Percentiles rank a stretch among this genome's conserved stretches.
These are phyloP conservation scores for Pollenia griseotomentosa DNA, from an alignment of 2,888 invertebrate genomes.

Conservation along the genomic window DNA sequence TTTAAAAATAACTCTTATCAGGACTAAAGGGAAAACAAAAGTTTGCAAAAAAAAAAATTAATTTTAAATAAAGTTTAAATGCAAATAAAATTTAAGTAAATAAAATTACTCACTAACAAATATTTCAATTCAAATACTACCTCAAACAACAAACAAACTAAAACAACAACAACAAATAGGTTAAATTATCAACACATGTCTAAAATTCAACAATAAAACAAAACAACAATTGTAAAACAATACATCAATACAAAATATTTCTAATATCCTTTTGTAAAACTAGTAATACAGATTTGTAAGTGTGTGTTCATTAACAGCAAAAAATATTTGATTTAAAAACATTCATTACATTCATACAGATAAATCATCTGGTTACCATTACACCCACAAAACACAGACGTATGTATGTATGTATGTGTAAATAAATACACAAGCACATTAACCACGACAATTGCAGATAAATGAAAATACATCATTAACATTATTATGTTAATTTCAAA, in stretches of 20 bases:
- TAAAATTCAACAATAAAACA: slow-evolving; percentile 9
- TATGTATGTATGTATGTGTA: not conserved
- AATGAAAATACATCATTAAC: slow-evolving; percentile 50
- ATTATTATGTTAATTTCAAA: slow-evolving; percentile 64
- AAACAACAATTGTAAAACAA: slow-evolving; percentile 3
- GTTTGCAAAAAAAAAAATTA: not conserved
- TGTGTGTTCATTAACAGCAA: not conserved
- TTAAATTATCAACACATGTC: not conserved
- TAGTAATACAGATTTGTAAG: not conserved
- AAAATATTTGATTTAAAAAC: slow-evolving; percentile 13
- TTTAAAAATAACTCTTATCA: not conserved
- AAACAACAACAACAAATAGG: not conserved
- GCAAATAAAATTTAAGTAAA: slow-evolving; percentile 11
- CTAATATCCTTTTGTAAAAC: slow-evolving; percentile 14
- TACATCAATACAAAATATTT: slow-evolving; percentile 36
- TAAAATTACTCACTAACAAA: not conserved
- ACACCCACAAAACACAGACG: not conserved
- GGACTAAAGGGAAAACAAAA: not conserved
- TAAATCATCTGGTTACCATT: slow-evolving; percentile 34
- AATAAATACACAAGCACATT: not conserved
- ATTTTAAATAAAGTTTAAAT: not conserved
- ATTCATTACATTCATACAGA: slow-evolving; percentile 22
- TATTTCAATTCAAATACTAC: not conserved
- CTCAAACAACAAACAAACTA: not conserved
- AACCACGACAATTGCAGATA: not conserved